Percentiles rank a stretch among this genome's conserved stretches.
Evolutionary conservation across 2,888 invertebrate species (phyloP).

Genomic region (Leptinotarsa juncta): DNA sequence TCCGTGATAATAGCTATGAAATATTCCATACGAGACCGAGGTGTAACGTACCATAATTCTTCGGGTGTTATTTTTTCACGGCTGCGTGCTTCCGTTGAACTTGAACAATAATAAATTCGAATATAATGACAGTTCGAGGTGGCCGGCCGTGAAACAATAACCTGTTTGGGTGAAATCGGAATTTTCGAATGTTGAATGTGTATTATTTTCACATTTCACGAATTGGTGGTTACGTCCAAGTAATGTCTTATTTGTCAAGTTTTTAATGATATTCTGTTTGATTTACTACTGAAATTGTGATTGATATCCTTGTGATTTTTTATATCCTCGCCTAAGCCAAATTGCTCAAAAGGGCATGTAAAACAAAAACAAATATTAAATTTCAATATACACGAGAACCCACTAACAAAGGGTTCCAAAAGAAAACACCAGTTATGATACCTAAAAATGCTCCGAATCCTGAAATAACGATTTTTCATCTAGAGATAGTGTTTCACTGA

Average conservation of each 20-base stretch:
- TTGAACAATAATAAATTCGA: constrained; percentile 62
- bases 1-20: constrained; percentile 47
- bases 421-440: no score
- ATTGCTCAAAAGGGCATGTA: no score
- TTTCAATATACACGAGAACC: no score
- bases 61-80: constrained; percentile 54
- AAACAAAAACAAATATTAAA: no score
- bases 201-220: constrained; percentile 33
- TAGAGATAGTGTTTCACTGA: no score
- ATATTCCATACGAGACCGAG: constrained; percentile 47
- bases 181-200: constrained; percentile 20
- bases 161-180: constrained; percentile 16
- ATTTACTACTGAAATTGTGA: no score
- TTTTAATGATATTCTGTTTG: not conserved
- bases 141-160: constrained; percentile 59
- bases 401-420: no score
- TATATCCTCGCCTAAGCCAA: no score
- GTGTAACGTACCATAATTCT: constrained; percentile 54
- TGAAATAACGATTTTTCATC: no score
- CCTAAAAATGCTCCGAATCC: no score
- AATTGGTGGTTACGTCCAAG: constrained; percentile 23
- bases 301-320: no score
- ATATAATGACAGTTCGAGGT: constrained; percentile 62
- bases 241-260: not conserved
- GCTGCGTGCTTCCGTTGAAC: constrained; percentile 56